A percentile compares a stretch with the other conserved stretches of the same genome.
Conservation (phyloP, 2,797 vertebrate genomes). For the Tokudaia muenninki region DNA sequence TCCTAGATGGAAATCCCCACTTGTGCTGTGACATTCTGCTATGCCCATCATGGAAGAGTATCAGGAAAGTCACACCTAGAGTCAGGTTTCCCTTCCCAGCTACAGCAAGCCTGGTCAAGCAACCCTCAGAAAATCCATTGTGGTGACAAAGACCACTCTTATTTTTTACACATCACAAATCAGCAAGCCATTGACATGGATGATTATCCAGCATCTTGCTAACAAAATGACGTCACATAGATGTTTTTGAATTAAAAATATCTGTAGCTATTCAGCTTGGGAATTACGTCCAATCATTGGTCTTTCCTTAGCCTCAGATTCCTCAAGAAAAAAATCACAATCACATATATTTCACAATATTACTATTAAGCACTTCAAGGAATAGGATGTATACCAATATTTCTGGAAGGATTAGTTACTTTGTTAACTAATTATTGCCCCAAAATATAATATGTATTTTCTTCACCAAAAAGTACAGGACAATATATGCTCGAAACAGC, state of each 20-base stretch:
- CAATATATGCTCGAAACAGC: neutral
- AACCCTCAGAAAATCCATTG: neutral
- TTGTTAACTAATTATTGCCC: neutral
- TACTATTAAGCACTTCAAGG: neutral
- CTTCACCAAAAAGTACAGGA: neutral
- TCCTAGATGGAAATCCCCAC: neutral
- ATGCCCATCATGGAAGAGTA: neutral
- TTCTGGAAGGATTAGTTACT: neutral
- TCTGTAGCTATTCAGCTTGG: neutral
- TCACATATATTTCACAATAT: neutral
- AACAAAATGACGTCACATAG: neutral
- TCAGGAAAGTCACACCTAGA: neutral
- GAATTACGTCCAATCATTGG: neutral
- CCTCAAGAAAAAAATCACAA: neutral
- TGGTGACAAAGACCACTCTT: neutral
- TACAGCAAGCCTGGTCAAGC: neutral
- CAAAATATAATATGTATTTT: neutral
- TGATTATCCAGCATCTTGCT: neutral
- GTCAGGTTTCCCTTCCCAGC: neutral
- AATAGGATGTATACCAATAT: neutral
- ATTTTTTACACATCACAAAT: neutral
- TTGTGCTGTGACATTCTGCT: neutral
- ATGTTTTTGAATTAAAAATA: neutral
- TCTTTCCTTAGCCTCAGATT: neutral
- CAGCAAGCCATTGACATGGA: neutral